These are phyloP conservation scores for Callimico goeldii DNA, from an alignment of 2,797 vertebrate genomes.

Conservation along the genomic window DNA sequence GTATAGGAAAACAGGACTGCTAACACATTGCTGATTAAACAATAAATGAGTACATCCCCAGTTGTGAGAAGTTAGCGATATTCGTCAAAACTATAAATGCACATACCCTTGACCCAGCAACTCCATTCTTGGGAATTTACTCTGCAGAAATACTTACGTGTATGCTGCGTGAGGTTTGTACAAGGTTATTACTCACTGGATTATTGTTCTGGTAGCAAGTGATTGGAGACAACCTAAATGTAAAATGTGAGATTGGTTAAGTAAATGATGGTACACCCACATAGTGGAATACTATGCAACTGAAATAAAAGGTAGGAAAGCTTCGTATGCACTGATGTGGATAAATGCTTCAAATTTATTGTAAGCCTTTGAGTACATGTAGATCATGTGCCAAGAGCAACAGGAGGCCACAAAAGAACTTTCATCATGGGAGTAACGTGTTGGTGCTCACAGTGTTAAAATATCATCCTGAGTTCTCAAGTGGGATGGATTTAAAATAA, in stretches of 20 bases:
- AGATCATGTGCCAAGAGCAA: too few relatives aligned
- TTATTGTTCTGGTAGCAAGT: neutral
- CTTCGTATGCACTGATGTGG: rapidly evolving
- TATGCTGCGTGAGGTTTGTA: neutral
- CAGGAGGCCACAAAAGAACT: neutral
- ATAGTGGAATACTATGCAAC: neutral
- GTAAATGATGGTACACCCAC: neutral
- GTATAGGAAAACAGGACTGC: neutral
- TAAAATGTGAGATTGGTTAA: neutral
- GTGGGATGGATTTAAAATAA: neutral
- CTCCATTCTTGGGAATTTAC: neutral
- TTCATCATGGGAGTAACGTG: neutral
- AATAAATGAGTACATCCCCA: neutral
- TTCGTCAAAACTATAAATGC: neutral
- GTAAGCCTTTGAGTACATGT: rapidly evolving
- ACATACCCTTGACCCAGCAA: neutral
- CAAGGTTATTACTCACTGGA: neutral
- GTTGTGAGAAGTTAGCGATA: neutral
- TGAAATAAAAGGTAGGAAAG: neutral
- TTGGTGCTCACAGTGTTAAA: neutral
- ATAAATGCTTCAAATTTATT: neutral
- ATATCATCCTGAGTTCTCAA: neutral
- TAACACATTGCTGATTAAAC: neutral
- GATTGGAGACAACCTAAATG: neutral
- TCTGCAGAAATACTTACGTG: neutral